These are phyloP conservation scores for Aix galericulata DNA, from an alignment of 2,113 vertebrate genomes.

Conservation along the genomic window DNA sequence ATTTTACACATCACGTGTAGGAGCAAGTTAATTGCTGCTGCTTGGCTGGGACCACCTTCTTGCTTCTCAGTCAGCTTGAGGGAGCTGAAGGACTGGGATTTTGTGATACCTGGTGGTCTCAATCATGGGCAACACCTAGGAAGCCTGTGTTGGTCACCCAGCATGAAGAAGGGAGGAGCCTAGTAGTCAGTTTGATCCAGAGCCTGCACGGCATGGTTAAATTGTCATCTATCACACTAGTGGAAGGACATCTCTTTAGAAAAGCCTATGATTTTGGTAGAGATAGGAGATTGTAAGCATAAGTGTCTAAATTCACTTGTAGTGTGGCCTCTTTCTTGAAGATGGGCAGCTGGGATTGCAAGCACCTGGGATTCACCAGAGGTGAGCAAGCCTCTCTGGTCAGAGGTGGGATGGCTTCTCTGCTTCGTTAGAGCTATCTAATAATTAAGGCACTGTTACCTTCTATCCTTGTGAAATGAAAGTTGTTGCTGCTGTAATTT, in stretches of 20 bases:
- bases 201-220: not conserved
- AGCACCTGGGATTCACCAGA: not conserved
- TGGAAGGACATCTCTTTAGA: accelerated
- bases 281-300: accelerated
- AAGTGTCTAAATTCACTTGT: accelerated
- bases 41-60: not conserved
- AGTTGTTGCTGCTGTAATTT: not conserved
- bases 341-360: not conserved
- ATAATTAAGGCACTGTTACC: accelerated
- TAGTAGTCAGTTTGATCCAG: accelerated
- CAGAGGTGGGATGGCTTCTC: not conserved
- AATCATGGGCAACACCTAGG: accelerated
- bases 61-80: not conserved
- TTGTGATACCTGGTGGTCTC: not conserved
- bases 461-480: not conserved
- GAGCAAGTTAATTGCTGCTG: conserved; percentile 48
- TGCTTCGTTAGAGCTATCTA: accelerated
- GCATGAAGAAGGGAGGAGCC: not conserved
- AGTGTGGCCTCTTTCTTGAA: no score
- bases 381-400: not conserved
- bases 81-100: not conserved
- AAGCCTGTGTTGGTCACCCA: accelerated
- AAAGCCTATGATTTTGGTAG: accelerated
- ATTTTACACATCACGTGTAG: conserved; percentile 16
- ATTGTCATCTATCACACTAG: accelerated